A percentile compares a stretch with the other conserved stretches of the same genome.
phyloP scores from a whole-genome alignment of 2,888 invertebrate genomes.

The Xanthia icteritia region DNA sequence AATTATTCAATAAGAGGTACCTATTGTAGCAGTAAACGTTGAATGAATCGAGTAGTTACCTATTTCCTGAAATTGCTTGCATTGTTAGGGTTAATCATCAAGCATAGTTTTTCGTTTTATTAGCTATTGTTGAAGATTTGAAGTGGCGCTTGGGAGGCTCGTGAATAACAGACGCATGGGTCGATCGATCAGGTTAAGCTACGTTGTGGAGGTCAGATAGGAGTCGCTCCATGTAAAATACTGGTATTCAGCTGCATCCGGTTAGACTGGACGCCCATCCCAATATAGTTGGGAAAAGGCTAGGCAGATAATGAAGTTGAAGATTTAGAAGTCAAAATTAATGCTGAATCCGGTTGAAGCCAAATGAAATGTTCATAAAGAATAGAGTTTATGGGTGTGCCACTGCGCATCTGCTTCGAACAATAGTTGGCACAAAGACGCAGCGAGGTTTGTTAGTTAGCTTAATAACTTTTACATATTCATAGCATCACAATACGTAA shows the following conservation, averaged over 20 bases:
- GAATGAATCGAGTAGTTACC: not conserved
- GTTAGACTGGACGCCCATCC: not conserved
- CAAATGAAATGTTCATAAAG: not conserved
- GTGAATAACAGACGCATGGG: not conserved
- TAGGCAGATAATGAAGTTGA: not conserved
- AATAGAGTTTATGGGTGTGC: constrained; percentile 19
- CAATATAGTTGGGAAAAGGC: not conserved
- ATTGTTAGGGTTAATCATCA: constrained; percentile 14
- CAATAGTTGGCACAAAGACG: constrained; percentile 13
- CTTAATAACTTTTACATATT: not conserved
- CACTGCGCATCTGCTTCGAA: constrained; percentile 4
- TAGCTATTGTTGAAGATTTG: constrained; percentile 14
- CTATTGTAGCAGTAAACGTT: constrained; percentile 7
- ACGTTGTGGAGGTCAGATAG: not conserved
- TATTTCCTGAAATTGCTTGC: constrained; percentile 3
- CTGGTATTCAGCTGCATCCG: not conserved
- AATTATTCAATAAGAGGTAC: not conserved
- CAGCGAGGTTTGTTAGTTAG: not conserved
- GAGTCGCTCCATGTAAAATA: not conserved
- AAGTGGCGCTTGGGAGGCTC: not conserved
- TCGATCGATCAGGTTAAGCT: not conserved
- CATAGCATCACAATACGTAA: not conserved
- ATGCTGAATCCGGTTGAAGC: not conserved
- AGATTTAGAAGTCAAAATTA: not conserved
- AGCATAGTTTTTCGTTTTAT: constrained; percentile 1